Evolutionary conservation across 2,113 vertebrate species (phyloP).

Genomic region (Salvelinus alpinus): DNA sequence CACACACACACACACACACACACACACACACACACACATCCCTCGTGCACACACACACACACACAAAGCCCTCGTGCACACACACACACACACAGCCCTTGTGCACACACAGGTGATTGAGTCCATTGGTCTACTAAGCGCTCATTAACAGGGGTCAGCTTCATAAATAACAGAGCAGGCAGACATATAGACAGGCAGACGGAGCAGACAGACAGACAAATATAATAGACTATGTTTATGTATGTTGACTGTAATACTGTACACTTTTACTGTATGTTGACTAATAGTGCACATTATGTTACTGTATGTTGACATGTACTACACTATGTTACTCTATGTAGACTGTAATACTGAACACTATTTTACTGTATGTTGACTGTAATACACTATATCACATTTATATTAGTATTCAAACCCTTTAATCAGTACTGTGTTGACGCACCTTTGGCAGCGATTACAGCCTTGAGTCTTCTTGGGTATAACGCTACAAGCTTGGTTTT

Average conservation of each 20-base stretch:
- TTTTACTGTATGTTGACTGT: neutral
- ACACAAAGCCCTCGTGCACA: no score
- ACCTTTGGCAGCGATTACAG: no score
- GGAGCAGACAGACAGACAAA: neutral
- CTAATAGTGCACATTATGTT: neutral
- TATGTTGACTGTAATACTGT: no score
- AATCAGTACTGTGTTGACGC: no score
- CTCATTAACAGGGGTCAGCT: constrained; percentile 61
- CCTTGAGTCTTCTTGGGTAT: no score
- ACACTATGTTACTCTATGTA: no score
- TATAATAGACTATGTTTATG: no score
- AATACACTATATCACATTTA: no score
- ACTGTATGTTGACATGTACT: neutral
- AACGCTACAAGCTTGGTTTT: no score
- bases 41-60: neutral
- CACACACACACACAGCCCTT: neutral
- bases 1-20: neutral
- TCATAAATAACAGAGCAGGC: constrained; percentile 53
- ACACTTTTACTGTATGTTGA: no score
- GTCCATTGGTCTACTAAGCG: constrained; percentile 63
- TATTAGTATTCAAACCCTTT: no score
- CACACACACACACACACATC: constrained; percentile 9
- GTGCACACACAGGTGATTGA: constrained; percentile 31
- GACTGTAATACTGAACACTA: no score
- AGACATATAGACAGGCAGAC: neutral